Conservation (phyloP, 2,888 invertebrate genomes). For the Hedya salicella region DNA sequence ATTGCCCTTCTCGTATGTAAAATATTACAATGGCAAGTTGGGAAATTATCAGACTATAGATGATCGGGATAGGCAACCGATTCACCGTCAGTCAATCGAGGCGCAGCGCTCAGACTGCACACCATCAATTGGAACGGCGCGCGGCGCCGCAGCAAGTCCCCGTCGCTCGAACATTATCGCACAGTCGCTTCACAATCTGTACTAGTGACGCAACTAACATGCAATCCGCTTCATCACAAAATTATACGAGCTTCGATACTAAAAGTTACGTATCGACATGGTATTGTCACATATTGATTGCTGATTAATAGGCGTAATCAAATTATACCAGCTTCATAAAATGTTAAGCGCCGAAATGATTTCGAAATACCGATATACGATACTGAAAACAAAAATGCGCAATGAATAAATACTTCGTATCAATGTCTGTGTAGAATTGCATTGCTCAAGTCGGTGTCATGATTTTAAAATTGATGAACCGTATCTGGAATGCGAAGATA, state of each 20-base stretch:
- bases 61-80: neutral
- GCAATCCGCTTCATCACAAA: neutral
- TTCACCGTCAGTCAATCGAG: conserved; percentile 15
- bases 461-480: too few relatives aligned
- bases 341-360: too few relatives aligned
- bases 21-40: neutral
- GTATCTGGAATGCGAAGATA: too few relatives aligned
- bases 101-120: conserved; percentile 27
- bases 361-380: too few relatives aligned
- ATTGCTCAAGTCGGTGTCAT: too few relatives aligned
- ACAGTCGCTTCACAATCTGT: conserved; percentile 31
- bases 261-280: neutral
- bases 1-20: too few relatives aligned
- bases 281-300: too few relatives aligned
- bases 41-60: conserved; percentile 8
- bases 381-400: too few relatives aligned
- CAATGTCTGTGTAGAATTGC: too few relatives aligned
- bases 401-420: too few relatives aligned
- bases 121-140: conserved; percentile 33
- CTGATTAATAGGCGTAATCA: too few relatives aligned
- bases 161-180: conserved; percentile 23
- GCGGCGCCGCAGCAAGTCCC: conserved; percentile 25
- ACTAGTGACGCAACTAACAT: conserved; percentile 9
- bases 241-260: neutral
- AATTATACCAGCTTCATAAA: too few relatives aligned